Evolutionary conservation across 2,797 vertebrate genomes (phyloP).

Genomic region (Phrynocephalus forsythii): DNA sequence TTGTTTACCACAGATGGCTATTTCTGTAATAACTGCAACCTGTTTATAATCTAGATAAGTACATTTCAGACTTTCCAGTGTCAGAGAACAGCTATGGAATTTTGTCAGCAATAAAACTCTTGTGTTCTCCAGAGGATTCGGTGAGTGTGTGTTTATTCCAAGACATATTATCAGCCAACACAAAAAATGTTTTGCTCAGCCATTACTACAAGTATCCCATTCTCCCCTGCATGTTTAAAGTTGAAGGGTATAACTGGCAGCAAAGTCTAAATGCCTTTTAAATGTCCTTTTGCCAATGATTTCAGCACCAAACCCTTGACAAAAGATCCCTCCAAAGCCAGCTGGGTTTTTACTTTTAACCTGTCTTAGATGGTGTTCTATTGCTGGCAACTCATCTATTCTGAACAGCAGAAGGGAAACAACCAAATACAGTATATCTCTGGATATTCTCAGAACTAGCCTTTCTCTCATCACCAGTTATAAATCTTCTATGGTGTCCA

Average conservation of each 20-base stretch:
- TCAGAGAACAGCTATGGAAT: background rate
- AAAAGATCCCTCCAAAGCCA: background rate
- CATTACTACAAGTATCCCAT: background rate
- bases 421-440: too few relatives aligned
- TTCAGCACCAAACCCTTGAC: background rate
- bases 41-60: background rate
- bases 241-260: too few relatives aligned
- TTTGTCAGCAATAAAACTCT: background rate
- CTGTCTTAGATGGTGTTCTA: too few relatives aligned
- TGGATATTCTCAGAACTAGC: background rate
- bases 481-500: background rate
- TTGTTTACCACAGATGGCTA: slow-evolving; percentile 26
- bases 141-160: background rate
- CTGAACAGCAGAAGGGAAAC: too few relatives aligned
- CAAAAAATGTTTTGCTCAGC: background rate
- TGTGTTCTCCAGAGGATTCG: background rate
- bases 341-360: too few relatives aligned
- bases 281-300: background rate
- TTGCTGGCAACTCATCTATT: too few relatives aligned
- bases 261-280: too few relatives aligned
- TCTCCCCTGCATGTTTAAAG: too few relatives aligned
- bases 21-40: background rate
- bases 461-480: background rate
- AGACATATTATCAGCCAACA: background rate
- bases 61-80: background rate